phyloP scores from a whole-genome alignment of 2,888 invertebrate species.

The Pollenia angustigena region DNA sequence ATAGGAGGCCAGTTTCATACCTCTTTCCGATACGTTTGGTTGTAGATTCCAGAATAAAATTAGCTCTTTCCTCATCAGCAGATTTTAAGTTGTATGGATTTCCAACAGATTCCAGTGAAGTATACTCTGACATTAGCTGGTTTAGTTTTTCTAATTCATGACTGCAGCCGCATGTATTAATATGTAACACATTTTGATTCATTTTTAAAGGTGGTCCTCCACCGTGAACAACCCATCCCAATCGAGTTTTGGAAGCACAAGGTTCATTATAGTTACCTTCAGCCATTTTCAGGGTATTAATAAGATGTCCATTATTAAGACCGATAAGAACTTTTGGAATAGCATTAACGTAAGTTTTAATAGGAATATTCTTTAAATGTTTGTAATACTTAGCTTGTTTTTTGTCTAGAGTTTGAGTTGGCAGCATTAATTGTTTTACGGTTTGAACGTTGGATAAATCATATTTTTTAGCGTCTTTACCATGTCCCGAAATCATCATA shows the following conservation, averaged over 20 bases:
- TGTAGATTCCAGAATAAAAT: neutral
- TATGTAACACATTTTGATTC: neutral
- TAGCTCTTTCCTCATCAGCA: neutral
- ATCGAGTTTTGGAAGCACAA: constrained; percentile 2
- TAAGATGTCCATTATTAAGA: neutral
- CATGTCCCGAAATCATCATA: neutral
- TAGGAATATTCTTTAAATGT: constrained; percentile 21
- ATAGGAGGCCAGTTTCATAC: neutral
- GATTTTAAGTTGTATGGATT: neutral
- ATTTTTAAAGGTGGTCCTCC: neutral
- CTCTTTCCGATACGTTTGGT: neutral
- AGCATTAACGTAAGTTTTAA: constrained; percentile 16
- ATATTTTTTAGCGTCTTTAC: neutral
- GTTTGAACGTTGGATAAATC: constrained; percentile 1
- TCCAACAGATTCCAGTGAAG: constrained; percentile 3
- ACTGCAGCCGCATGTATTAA: neutral
- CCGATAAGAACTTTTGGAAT: constrained; percentile 3
- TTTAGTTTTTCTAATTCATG: neutral
- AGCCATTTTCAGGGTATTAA: constrained; percentile 13
- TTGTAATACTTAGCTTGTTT: constrained; percentile 21
- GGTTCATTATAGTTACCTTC: constrained; percentile 2
- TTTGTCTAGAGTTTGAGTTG: constrained; percentile 3
- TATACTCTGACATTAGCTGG: neutral
- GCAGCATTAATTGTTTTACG: constrained; percentile 10
- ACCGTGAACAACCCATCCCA: constrained; percentile 13